phyloP scores from a whole-genome alignment of 2,113 vertebrate genomes.

The Pterophyllum scalare region DNA sequence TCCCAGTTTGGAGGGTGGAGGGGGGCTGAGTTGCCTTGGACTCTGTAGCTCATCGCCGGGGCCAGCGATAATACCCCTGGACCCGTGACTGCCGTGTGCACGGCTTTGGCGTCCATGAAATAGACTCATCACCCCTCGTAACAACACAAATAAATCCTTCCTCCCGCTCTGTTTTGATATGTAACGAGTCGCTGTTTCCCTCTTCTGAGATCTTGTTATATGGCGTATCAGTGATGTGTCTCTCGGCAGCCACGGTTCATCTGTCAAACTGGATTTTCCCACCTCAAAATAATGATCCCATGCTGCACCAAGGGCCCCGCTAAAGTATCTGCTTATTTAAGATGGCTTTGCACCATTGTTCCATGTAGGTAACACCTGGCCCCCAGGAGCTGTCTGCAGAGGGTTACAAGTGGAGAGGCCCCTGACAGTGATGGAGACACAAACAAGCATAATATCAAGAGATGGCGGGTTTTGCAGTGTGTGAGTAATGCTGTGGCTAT shows the following conservation, averaged over 20 bases:
- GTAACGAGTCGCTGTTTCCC: constrained; percentile 94
- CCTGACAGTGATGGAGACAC: constrained; percentile 71
- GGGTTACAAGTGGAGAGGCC: constrained; percentile 73
- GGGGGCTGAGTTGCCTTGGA: constrained; percentile 43
- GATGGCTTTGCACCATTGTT: constrained; percentile 73
- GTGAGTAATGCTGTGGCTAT: constrained; percentile 70
- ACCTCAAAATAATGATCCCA: constrained; percentile 99
- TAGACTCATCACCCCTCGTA: constrained; percentile 93
- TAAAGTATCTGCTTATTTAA: constrained; percentile 84
- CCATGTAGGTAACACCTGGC: constrained; percentile 67
- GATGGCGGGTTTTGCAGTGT: constrained; percentile 60
- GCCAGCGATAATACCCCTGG: constrained; percentile 74
- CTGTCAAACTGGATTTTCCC: constrained; percentile 99
- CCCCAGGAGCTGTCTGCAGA: constrained; percentile 68
- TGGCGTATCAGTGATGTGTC: constrained; percentile 93
- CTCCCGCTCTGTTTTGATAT: constrained; percentile 94
- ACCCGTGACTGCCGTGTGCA: constrained; percentile 73
- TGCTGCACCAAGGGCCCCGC: constrained; percentile 90
- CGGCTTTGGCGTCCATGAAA: constrained; percentile 90
- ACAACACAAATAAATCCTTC: constrained; percentile 98
- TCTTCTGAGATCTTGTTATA: constrained; percentile 99
- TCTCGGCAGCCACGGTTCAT: constrained; percentile 92
- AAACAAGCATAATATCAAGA: constrained; percentile 76
- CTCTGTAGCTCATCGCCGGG: constrained; percentile 72
- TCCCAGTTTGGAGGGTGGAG: constrained; percentile 61